Conservation (phyloP, 2,888 invertebrate genomes). For the Willowsia nigromaculata region DNA sequence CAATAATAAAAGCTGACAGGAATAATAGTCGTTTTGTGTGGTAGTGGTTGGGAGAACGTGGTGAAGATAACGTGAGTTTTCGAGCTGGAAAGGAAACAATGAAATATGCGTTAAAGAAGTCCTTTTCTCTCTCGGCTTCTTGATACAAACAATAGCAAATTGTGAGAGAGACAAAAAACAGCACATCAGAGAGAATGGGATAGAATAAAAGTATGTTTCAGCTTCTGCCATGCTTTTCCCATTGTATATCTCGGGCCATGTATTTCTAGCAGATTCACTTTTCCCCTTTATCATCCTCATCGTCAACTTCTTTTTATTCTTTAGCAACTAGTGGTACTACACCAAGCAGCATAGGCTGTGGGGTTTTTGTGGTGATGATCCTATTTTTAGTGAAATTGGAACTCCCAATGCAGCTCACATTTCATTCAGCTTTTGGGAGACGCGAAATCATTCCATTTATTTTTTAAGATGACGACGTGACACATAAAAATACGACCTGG, state of each 20-base stretch:
- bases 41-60: neutral
- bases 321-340: constrained; percentile 12
- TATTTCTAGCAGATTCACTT: too few relatives aligned
- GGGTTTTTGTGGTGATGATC: neutral
- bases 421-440: neutral
- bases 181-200: neutral
- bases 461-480: neutral
- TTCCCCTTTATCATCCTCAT: neutral
- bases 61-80: neutral
- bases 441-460: neutral
- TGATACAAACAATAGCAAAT: neutral
- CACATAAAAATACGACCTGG: too few relatives aligned
- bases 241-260: neutral
- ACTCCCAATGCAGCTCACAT: neutral
- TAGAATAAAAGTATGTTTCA: too few relatives aligned
- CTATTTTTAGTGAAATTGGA: neutral
- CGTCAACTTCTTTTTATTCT: neutral
- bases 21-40: neutral
- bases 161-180: neutral
- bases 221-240: neutral
- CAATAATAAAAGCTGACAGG: constrained; percentile 1
- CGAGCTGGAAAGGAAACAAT: neutral
- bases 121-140: neutral
- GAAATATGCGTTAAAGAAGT: neutral
- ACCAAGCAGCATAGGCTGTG: too few relatives aligned